Evolutionary conservation across 1,140 invertebrate species (phyloP).

Genomic region (Spodoptera litura): DNA sequence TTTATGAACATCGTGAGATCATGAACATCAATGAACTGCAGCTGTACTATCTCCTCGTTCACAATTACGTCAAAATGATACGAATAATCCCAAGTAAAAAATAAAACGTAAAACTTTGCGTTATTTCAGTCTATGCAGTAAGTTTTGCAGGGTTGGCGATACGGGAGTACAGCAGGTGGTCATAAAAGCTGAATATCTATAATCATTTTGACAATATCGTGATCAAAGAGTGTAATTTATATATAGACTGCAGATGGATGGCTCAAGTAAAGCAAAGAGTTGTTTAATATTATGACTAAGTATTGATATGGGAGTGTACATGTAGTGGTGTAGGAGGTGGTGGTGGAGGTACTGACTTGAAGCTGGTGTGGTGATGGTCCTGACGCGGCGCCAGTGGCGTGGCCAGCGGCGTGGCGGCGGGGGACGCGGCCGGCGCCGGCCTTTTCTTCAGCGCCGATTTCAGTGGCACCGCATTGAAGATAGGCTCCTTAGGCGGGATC

Average conservation of each 20-base stretch:
- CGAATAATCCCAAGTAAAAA: background rate
- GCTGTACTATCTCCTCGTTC: slow-evolving; percentile 27
- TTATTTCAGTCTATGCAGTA: background rate
- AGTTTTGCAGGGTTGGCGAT: slow-evolving; percentile 11
- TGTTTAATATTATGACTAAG: background rate
- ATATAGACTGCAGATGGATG: slow-evolving; percentile 24
- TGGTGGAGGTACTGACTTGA: slow-evolving; percentile 84
- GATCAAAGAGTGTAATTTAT: slow-evolving; percentile 30
- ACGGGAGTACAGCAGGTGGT: slow-evolving; percentile 25
- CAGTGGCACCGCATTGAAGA: slow-evolving; percentile 94
- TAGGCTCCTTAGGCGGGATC: slow-evolving; percentile 95
- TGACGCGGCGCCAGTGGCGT: slow-evolving; percentile 93
- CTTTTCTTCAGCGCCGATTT: slow-evolving; percentile 97
- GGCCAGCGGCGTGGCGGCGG: slow-evolving; percentile 89
- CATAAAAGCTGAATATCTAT: slow-evolving; percentile 3
- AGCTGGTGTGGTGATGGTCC: slow-evolving; percentile 87
- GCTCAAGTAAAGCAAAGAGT: slow-evolving; percentile 13
- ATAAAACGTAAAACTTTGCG: slow-evolving; percentile 7
- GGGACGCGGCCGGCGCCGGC: slow-evolving; percentile 86
- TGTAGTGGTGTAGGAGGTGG: background rate
- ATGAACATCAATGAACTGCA: slow-evolving; percentile 29
- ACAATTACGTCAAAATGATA: slow-evolving; percentile 37
- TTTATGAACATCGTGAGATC: slow-evolving; percentile 2
- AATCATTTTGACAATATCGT: slow-evolving; percentile 40
- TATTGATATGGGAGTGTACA: slow-evolving; percentile 15